Conservation (phyloP, 2,888 invertebrate species). For the Drosophila eohydei region DNA sequence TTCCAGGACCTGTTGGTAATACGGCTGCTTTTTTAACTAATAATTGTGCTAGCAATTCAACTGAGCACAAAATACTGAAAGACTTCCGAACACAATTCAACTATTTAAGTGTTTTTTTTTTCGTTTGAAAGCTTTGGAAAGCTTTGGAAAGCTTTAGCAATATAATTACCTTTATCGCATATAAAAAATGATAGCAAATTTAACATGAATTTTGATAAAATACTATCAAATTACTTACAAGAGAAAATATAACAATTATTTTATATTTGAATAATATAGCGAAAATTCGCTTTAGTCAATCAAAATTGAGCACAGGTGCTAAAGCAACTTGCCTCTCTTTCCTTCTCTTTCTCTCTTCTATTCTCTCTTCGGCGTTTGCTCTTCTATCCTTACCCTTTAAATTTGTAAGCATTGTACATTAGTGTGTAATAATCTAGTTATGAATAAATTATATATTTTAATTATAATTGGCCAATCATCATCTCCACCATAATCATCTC, state of each 20-base stretch:
- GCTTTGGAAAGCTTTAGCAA: background rate
- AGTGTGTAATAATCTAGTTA: too few species aligned
- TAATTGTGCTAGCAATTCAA: background rate
- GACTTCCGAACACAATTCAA: background rate
- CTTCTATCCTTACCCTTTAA: background rate
- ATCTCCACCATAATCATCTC: too few species aligned
- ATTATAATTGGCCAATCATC: too few species aligned
- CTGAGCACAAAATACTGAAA: background rate
- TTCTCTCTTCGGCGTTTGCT: background rate
- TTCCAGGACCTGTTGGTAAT: background rate
- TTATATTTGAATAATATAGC: background rate
- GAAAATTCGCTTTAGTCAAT: background rate
- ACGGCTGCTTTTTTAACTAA: too few species aligned
- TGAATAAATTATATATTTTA: too few species aligned
- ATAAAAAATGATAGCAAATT: background rate
- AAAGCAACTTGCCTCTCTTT: background rate
- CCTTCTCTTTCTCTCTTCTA: too few species aligned
- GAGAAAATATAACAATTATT: background rate
- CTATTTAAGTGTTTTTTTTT: background rate
- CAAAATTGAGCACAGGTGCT: background rate
- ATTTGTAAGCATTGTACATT: too few species aligned
- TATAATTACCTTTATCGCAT: background rate
- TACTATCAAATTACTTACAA: background rate
- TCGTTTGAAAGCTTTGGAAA: background rate
- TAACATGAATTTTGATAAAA: background rate